Evolutionary conservation across 2,797 vertebrate species (phyloP).

Genomic region (Takifugu rubripes): DNA sequence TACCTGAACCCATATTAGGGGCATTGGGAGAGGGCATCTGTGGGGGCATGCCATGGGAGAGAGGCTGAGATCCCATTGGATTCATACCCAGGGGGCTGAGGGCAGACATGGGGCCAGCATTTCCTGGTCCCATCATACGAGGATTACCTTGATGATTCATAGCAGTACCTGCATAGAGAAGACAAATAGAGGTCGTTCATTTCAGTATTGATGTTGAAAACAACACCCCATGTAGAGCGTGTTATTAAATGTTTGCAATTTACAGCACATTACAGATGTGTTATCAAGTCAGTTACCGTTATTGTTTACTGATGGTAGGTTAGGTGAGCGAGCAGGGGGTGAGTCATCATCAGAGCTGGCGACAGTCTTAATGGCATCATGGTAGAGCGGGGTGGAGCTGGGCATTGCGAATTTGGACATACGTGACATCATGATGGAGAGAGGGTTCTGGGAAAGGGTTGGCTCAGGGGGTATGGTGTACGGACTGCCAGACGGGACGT

Average conservation of each 20-base stretch:
- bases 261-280: too few species aligned
- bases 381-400: conserved; percentile 98
- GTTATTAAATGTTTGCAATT: not conserved
- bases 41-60: conserved; percentile 90
- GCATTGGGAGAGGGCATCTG: conserved; percentile 98
- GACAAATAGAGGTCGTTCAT: conserved; percentile 8
- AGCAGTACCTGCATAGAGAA: conserved; percentile 83
- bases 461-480: conserved; percentile 97
- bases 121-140: conserved; percentile 94
- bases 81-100: conserved; percentile 98
- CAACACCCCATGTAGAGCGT: not conserved
- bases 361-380: conserved; percentile 99
- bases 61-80: conserved; percentile 88
- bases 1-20: conserved; percentile 91
- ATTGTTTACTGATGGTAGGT: conserved; percentile 94
- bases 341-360: conserved; percentile 98
- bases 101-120: conserved; percentile 92
- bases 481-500: conserved; percentile 91
- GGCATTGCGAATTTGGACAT: conserved; percentile 99
- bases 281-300: conserved; percentile 75
- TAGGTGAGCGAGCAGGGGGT: conserved; percentile 95
- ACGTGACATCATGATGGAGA: conserved; percentile 99
- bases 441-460: conserved; percentile 96
- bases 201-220: not conserved
- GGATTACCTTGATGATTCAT: conserved; percentile 95